These are phyloP conservation scores for Tenthredo notha DNA, from an alignment of 2,888 invertebrate species.

Conservation along the genomic window DNA sequence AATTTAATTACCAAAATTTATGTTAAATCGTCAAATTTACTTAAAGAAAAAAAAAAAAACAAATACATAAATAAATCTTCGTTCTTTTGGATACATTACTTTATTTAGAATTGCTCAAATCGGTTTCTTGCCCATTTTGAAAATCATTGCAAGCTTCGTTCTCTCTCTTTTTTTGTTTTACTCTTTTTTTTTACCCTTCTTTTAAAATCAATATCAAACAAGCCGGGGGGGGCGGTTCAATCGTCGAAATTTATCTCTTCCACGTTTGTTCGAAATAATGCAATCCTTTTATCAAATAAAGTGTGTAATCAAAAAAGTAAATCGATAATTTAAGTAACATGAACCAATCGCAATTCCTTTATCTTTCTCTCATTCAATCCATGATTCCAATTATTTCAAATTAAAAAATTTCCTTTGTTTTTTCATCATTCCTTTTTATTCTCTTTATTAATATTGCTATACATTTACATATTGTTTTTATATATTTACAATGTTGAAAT, in stretches of 20 bases:
- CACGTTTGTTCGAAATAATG: not conserved
- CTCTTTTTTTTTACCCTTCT: not conserved
- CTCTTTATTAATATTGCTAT: slow-evolving; percentile 26
- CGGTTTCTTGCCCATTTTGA: not conserved
- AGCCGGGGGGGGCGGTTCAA: not conserved
- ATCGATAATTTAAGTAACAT: not conserved
- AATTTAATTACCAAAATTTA: not conserved
- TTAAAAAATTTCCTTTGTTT: not conserved
- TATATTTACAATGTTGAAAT: slow-evolving; percentile 26
- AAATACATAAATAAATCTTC: not conserved
- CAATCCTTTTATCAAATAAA: slow-evolving; percentile 37
- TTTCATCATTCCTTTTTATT: not conserved
- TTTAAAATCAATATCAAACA: not conserved
- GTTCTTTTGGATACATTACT: not conserved
- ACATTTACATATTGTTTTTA: not conserved
- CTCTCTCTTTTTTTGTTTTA: not conserved
- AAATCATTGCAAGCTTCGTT: not conserved
- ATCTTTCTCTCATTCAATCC: not conserved
- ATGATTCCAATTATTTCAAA: not conserved
- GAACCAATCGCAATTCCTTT: slow-evolving; percentile 10
- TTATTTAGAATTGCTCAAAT: not conserved
- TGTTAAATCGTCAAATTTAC: not conserved
- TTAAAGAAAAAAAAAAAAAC: not conserved
- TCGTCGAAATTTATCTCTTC: slow-evolving; percentile 24
- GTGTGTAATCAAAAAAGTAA: slow-evolving; percentile 23